Evolutionary conservation across 2,797 vertebrate species (phyloP).

Genomic region (Eospalax fontanierii): DNA sequence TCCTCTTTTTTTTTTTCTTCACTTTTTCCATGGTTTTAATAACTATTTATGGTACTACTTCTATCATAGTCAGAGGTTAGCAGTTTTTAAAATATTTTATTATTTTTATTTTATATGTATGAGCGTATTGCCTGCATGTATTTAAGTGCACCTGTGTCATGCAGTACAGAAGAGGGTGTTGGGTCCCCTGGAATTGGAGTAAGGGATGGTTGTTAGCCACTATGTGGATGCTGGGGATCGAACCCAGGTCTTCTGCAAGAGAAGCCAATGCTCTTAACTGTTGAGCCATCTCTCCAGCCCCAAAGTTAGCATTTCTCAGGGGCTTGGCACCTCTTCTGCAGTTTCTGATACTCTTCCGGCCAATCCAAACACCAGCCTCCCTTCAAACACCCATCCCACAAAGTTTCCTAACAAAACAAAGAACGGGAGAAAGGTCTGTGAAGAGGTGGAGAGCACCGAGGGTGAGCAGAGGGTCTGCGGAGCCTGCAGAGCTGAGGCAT

Average conservation of each 20-base stretch:
- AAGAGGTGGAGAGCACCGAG: background rate
- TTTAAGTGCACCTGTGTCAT: too few relatives aligned
- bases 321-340: background rate
- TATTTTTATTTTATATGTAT: too few relatives aligned
- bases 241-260: too few relatives aligned
- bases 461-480: background rate
- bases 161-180: too few relatives aligned
- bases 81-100: too few relatives aligned
- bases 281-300: too few relatives aligned
- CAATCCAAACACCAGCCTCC: background rate
- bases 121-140: too few relatives aligned
- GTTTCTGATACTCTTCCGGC: background rate
- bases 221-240: too few relatives aligned
- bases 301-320: background rate
- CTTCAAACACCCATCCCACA: constrained; percentile 12
- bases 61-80: background rate
- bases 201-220: too few relatives aligned
- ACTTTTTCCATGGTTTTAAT: constrained; percentile 39
- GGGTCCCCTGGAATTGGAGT: too few relatives aligned
- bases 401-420: background rate
- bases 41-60: background rate
- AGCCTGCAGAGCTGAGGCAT: background rate
- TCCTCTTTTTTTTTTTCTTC: constrained; percentile 61
- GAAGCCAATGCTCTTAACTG: too few relatives aligned
- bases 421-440: background rate